Conservation (phyloP, 2,888 invertebrate species). For the Onthophagus sagittarius region DNA sequence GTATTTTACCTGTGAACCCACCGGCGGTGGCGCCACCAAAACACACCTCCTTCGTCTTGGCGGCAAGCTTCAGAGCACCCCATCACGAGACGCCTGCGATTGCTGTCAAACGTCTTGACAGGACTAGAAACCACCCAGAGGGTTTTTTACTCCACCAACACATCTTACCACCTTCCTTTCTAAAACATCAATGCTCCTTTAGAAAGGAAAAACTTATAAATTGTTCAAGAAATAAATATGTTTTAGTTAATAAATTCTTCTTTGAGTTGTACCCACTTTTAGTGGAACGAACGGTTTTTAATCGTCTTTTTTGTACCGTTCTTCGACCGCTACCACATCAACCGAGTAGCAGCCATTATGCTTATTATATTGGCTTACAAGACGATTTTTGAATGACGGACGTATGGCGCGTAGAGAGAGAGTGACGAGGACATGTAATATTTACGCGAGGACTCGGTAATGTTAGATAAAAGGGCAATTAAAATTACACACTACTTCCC, state of each 20-base stretch:
- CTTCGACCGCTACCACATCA: neutral
- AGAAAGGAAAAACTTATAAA: too few species aligned
- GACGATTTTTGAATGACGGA: neutral
- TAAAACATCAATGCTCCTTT: too few species aligned
- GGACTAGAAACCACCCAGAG: slow-evolving; percentile 19
- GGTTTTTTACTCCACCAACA: neutral
- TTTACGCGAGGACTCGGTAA: neutral
- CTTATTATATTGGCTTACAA: neutral
- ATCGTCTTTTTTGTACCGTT: neutral
- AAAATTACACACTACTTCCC: neutral
- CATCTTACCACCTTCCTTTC: too few species aligned
- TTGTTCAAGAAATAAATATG: too few species aligned
- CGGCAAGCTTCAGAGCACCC: slow-evolving; percentile 37
- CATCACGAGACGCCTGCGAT: slow-evolving; percentile 33
- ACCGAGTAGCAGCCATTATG: neutral
- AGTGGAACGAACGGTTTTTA: neutral
- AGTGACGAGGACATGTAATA: neutral
- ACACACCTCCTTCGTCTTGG: slow-evolving; percentile 46
- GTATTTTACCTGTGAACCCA: slow-evolving; percentile 35
- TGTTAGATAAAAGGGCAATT: neutral
- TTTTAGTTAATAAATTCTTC: too few species aligned
- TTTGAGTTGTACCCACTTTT: too few species aligned
- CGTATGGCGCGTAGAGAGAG: neutral
- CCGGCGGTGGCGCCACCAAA: slow-evolving; percentile 44
- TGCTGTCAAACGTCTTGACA: slow-evolving; percentile 28